Percentiles rank a stretch among this genome's conserved stretches.
These are phyloP conservation scores for Lasioglossum calceatum DNA, from an alignment of 2,888 invertebrate genomes.

Conservation along the genomic window DNA sequence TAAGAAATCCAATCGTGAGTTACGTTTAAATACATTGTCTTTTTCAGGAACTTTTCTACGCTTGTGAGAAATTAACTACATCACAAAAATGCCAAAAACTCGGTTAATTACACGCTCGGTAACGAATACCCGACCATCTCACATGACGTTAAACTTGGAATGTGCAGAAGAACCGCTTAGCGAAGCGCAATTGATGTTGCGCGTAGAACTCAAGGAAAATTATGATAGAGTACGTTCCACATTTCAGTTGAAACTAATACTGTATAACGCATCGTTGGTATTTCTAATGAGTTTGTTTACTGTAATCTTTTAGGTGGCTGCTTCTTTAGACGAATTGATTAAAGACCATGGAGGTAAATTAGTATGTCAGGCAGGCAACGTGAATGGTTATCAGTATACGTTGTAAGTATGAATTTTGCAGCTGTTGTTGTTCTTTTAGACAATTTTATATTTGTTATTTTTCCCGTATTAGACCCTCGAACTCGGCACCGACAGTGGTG, in stretches of 20 bases:
- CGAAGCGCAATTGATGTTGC: constrained; percentile 81
- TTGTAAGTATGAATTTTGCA: constrained; percentile 74
- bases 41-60: not conserved
- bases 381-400: constrained; percentile 80
- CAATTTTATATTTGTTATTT: constrained; percentile 33
- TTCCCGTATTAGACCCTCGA: constrained; percentile 51
- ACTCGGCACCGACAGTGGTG: constrained; percentile 36
- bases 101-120: constrained; percentile 76
- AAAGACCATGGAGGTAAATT: constrained; percentile 81
- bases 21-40: constrained; percentile 22
- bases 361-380: constrained; percentile 78
- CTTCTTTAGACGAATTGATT: constrained; percentile 79
- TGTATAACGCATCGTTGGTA: not conserved
- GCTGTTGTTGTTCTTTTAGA: constrained; percentile 16
- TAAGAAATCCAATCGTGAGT: not conserved
- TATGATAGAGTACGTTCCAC: constrained; percentile 75
- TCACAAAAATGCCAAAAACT: constrained; percentile 72
- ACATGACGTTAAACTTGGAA: constrained; percentile 83
- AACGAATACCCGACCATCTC: constrained; percentile 72
- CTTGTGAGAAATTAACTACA: not conserved
- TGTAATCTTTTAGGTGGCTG: constrained; percentile 71
- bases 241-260: not conserved
- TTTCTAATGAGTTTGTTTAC: not conserved
- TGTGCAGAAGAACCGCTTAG: constrained; percentile 85
- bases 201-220: constrained; percentile 79